These are phyloP conservation scores for Zaprionus camerounensis DNA, from an alignment of 1,140 invertebrate genomes.

Conservation along the genomic window DNA sequence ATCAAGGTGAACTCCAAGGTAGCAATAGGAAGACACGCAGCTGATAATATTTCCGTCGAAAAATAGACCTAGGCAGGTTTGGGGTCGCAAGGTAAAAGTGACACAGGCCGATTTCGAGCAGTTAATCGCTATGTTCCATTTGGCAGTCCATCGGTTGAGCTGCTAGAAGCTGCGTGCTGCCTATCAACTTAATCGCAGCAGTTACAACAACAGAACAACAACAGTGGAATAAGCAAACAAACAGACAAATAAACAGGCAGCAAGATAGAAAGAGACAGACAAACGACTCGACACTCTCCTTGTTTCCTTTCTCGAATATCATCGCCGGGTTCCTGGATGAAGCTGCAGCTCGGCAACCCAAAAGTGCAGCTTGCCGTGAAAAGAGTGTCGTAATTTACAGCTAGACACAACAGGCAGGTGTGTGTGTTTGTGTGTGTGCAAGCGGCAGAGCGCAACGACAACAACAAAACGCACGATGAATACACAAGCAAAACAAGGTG, in stretches of 20 bases:
- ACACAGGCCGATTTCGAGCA: no score
- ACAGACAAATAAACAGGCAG: constrained; percentile 8
- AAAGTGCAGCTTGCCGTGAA: constrained; percentile 78
- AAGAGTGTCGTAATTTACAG: constrained; percentile 78
- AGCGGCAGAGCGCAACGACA: constrained; percentile 42
- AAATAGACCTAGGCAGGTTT: no score
- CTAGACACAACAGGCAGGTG: constrained; percentile 20
- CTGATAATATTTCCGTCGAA: no score
- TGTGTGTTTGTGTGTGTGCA: constrained; percentile 18
- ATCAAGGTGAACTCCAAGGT: no score
- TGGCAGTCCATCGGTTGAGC: no score
- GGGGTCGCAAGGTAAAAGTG: no score
- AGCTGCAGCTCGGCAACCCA: constrained; percentile 40
- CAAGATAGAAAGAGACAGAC: constrained; percentile 4
- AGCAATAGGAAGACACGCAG: no score
- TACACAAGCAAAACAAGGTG: constrained; percentile 36
- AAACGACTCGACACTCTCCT: constrained; percentile 42
- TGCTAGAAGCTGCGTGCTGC: constrained; percentile 57
- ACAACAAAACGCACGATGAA: constrained; percentile 15
- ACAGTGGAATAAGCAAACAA: constrained; percentile 15
- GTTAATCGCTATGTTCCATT: no score
- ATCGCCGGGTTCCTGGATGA: neutral
- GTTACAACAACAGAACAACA: constrained; percentile 19
- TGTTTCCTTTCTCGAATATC: constrained; percentile 28
- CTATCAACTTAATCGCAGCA: constrained; percentile 74